Conservation (phyloP, 2,888 invertebrate species). For the Biston stratarius region DNA sequence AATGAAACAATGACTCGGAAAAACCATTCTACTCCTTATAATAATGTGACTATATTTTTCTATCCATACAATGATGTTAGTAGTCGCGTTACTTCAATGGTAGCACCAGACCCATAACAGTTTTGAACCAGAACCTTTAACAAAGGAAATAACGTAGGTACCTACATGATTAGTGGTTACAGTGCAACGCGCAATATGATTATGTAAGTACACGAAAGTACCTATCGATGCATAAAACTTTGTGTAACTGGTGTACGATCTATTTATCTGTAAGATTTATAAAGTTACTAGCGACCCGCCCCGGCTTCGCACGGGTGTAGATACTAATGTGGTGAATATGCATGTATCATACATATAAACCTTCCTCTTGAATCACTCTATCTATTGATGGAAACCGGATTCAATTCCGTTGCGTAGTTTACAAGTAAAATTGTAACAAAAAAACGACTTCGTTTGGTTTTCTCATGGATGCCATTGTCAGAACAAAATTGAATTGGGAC, state of each 20-base stretch:
- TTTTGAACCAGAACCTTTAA: conserved; percentile 23
- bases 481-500: too few relatives aligned
- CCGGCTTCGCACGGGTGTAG: too few relatives aligned
- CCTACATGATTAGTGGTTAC: conserved; percentile 20
- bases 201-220: conserved; percentile 18
- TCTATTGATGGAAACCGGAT: too few relatives aligned
- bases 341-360: too few relatives aligned
- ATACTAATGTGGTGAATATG: too few relatives aligned
- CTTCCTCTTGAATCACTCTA: too few relatives aligned
- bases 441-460: too few relatives aligned
- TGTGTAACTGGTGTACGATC: conserved; percentile 13
- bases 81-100: not conserved
- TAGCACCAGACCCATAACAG: conserved; percentile 12
- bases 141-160: conserved; percentile 26
- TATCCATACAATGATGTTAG: conserved; percentile 19
- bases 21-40: conserved; percentile 1
- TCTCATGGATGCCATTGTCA: too few relatives aligned
- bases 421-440: too few relatives aligned
- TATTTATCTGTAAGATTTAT: not conserved
- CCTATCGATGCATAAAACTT: conserved; percentile 17
- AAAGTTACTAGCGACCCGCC: not conserved
- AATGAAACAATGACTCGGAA: not conserved
- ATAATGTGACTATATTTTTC: conserved; percentile 2
- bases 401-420: too few relatives aligned
- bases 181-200: conserved; percentile 24